Conservation (phyloP, 2,888 invertebrate species). For the Diarsia rubi region DNA sequence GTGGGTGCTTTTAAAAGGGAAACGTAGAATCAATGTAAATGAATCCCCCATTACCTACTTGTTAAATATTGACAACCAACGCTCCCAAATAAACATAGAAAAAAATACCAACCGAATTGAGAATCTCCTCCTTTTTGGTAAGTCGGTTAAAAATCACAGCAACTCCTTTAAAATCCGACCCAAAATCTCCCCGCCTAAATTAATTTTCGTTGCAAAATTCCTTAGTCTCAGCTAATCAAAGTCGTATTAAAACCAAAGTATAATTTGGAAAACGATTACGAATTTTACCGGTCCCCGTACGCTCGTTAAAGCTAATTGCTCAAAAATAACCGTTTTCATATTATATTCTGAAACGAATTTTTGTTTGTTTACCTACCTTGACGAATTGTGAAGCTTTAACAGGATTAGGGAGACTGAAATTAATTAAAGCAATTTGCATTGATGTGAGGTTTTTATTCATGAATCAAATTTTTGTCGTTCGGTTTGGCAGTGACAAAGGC, state of each 20-base stretch:
- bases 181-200: constrained; percentile 4
- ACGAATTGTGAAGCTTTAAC: constrained; percentile 64
- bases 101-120: too few species aligned
- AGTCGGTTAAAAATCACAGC: background rate
- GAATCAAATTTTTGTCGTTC: constrained; percentile 10
- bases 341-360: constrained; percentile 71
- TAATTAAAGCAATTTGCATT: constrained; percentile 59
- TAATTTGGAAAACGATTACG: constrained; percentile 54
- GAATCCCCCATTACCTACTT: background rate
- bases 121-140: too few species aligned
- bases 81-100: background rate
- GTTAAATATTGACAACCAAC: background rate
- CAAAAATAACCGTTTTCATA: constrained; percentile 67
- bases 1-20: background rate
- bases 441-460: constrained; percentile 56
- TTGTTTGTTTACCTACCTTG: constrained; percentile 74
- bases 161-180: background rate
- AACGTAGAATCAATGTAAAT: background rate
- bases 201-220: constrained; percentile 27
- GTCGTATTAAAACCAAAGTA: constrained; percentile 51
- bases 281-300: constrained; percentile 44
- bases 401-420: constrained; percentile 49
- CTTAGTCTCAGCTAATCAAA: constrained; percentile 57
- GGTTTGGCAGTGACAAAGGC: too few species aligned
- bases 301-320: constrained; percentile 72